Evolutionary conservation across 2,888 invertebrate species (phyloP), one percentile per base, ranked within the genome.

Genomic region (Lepidochrysops patricia): DNA sequence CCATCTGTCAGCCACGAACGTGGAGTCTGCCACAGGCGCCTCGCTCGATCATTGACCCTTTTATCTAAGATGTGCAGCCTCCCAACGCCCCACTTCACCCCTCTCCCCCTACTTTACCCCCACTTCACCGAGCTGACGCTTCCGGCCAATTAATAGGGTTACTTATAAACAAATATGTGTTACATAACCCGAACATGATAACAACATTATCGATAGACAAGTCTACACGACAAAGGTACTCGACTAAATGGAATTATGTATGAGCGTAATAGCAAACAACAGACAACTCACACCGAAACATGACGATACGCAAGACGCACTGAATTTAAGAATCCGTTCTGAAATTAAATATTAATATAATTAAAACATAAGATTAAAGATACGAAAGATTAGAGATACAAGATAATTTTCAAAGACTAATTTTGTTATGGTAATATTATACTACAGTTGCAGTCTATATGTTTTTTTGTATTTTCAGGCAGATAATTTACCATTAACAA

Each of bases 41-140:
- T 26, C 50, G 26, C 25, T 50, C 50, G 50, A 50, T 50, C 50
- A 50, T 50, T 50, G 50, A 50, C 50, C 50, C 50, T 50, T 50
- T 49, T 49, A 49, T 49, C 49, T 49, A 49, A 49, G 50, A 50
- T 50, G 26, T 26, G 50, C 43, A 43, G n/a, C 26, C 50, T 50
- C 50, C 50, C 26, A 43, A 9, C 43, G 19, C 43, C 19, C 43
- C 19, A 19, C 19, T 43, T 43, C 15, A 1, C 43, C 43, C 43
- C 15, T 23, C 9, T 37, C 7, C 43, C 43, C 43, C 43, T 19
- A 43, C 43, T 9, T 43, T 19, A 15, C 43, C 6, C 43, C 19
- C 43, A 43, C 43, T 19, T 43, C 23, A 19, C 43, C 1, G 43
- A 19, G 43, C 19, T 23, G 9, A 12, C 43, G 43, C 43, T 43